Evolutionary conservation across 2,797 vertebrate species (phyloP), one percentile per base, ranked within the genome.

Genomic region (Hippoglossus hippoglossus): DNA sequence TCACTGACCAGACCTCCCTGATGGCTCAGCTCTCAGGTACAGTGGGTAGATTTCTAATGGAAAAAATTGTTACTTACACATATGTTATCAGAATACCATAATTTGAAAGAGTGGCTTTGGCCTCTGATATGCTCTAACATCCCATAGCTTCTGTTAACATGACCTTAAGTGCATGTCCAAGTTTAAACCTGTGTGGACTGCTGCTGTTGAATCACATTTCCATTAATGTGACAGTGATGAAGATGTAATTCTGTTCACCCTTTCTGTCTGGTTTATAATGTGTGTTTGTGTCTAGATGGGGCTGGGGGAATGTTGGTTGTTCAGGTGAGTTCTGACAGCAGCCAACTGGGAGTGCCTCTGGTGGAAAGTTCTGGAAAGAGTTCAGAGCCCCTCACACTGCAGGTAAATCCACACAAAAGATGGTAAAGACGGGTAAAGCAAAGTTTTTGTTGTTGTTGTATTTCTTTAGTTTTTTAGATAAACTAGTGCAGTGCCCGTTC

Each of bases 241-340:
- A 13, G 13, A 11, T 13, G 39, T 13, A 19, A 15, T 47, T 19
- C 22, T 31, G 69, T 15, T 25, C 9, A 4, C 28, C 11, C 18
- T 18, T 24, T 39, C 19, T 5, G 56, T 51, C 60, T 9, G 71
- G 15, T 63, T 44, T 39, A 11, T 39, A 39, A 7, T 39, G 11
- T 71, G 21, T 24, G 18, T 61, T 19, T 64, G 39, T 63, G 16
- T 77, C 12, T 64, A 96, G 96, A 71, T 21, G 67, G 31, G 19
- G 49, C 47, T 26, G 79, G 88, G 41, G 94, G 94, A n/a, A 94
- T 96, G 95, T 66, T 96, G 67, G 81, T 95, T 19, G 72, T 95
- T 34, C 66, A 67, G 0, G 39, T 94, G 24, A 51, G 74, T 51
- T 81, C 91, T 63, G 84, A 86, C 46, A 24, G 31, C 3, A 57